Evolutionary conservation across 2,797 vertebrate species (phyloP).

Genomic region (Knipowitschia caucasica): DNA sequence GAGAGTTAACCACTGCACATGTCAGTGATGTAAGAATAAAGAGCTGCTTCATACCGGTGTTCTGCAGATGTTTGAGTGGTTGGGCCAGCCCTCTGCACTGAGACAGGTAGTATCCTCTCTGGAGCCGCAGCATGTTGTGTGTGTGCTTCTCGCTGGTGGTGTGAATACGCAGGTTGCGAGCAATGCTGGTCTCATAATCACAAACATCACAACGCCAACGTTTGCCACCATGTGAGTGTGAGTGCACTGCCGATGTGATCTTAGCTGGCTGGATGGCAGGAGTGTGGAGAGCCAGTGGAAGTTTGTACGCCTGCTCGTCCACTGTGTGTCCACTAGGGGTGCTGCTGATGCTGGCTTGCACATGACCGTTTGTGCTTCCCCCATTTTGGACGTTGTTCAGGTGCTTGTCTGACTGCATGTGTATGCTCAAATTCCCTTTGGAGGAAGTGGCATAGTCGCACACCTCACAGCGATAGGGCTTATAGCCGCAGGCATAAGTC

Average conservation of each 20-base stretch:
- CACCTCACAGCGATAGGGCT: conserved; percentile 98
- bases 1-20: not conserved
- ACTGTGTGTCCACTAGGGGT: conserved; percentile 44
- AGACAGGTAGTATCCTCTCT: conserved; percentile 93
- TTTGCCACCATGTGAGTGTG: conserved; percentile 66
- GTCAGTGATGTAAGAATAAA: not conserved
- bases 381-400: conserved; percentile 98
- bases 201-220: conserved; percentile 97
- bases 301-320: conserved; percentile 62
- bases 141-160: conserved; percentile 97
- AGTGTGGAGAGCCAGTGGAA: conserved; percentile 43
- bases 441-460: conserved; percentile 99
- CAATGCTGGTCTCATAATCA: conserved; percentile 98
- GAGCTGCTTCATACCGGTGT: conserved; percentile 47
- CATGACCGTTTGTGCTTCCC: conserved; percentile 51
- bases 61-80: conserved; percentile 69
- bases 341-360: conserved; percentile 48
- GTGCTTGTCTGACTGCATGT: conserved; percentile 99
- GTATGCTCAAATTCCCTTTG: conserved; percentile 99
- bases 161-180: conserved; percentile 97
- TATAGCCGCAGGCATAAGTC: conserved; percentile 98
- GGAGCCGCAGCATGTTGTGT: conserved; percentile 95
- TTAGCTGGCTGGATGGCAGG: conserved; percentile 48
- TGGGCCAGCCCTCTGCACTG: conserved; percentile 87
- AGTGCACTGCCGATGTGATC: conserved; percentile 54